phyloP scores from a whole-genome alignment of 2,797 vertebrate genomes.

The Lindbergichthys nudifrons region DNA sequence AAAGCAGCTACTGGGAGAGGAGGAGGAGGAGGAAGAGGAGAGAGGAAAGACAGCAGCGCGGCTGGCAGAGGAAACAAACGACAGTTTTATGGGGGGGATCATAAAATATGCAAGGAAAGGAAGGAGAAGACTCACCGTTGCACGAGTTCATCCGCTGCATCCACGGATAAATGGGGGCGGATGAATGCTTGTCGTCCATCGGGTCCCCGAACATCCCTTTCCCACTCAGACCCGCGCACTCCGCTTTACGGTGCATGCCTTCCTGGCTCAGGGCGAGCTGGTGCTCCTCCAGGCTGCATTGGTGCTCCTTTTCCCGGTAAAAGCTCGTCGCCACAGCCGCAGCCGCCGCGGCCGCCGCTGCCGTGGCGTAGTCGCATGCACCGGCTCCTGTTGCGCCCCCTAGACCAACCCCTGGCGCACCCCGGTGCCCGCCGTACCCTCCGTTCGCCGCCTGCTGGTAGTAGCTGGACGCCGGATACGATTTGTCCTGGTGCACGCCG shows the following conservation, averaged over 20 bases:
- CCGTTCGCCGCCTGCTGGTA: conserved; percentile 90
- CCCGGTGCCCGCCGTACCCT: conserved; percentile 86
- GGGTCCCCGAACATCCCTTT: conserved; percentile 90
- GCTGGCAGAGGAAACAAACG: conserved; percentile 67
- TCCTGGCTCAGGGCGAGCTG: conserved; percentile 87
- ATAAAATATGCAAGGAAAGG: conserved; percentile 66
- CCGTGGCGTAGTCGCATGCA: conserved; percentile 91
- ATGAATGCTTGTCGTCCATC: conserved; percentile 90
- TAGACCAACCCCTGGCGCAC: conserved; percentile 45
- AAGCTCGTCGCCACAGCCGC: conserved; percentile 81
- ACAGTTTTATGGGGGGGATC: conserved; percentile 68
- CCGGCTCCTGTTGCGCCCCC: conserved; percentile 74
- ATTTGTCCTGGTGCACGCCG: conserved; percentile 72
- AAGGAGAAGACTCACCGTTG: conserved; percentile 88
- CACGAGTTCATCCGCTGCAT: conserved; percentile 97
- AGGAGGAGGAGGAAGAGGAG: conserved; percentile 26
- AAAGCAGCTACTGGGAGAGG: conserved; percentile 58
- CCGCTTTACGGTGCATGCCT: conserved; percentile 88
- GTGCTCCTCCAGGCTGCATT: conserved; percentile 88
- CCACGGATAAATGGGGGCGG: conserved; percentile 90
- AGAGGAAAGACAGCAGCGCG: conserved; percentile 25
- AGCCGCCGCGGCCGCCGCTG: conserved; percentile 64
- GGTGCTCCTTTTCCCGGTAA: conserved; percentile 93
- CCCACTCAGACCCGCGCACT: conserved; percentile 89
- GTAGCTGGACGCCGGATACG: conserved; percentile 83